phyloP scores from a whole-genome alignment of 2,113 vertebrate species.

The Gavialis gangeticus region DNA sequence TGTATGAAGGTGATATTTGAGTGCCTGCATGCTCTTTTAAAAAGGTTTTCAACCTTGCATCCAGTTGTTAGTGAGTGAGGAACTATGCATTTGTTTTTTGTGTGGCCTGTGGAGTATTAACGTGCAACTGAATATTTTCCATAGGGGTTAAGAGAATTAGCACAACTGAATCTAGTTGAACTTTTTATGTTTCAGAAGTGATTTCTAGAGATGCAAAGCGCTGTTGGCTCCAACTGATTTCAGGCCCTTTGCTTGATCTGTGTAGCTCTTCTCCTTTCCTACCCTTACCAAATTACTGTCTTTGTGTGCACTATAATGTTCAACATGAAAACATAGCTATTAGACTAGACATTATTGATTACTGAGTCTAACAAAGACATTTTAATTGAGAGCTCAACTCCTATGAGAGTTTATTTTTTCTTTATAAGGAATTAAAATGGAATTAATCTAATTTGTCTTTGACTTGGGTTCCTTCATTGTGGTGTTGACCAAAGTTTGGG shows the following conservation, averaged over 20 bases:
- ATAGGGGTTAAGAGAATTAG: neutral
- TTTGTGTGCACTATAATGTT: neutral
- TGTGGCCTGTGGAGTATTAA: neutral
- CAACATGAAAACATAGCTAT: neutral
- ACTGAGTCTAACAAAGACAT: neutral
- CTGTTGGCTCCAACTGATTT: neutral
- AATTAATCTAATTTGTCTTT: neutral
- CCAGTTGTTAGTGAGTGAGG: neutral
- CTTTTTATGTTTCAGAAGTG: neutral
- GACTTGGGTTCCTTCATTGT: neutral
- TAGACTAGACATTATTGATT: neutral
- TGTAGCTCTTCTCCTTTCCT: neutral
- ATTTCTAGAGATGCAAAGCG: neutral
- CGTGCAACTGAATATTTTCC: neutral
- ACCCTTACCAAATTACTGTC: neutral
- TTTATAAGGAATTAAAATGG: neutral
- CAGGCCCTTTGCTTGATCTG: neutral
- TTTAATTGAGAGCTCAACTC: neutral
- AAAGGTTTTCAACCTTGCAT: neutral
- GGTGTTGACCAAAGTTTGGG: neutral
- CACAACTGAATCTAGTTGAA: neutral
- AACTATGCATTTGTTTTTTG: neutral
- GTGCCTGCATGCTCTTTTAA: no score
- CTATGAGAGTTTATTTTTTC: neutral
- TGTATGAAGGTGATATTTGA: neutral